These are phyloP conservation scores for Onychorhynchus coronatus DNA, from an alignment of 2,113 vertebrate genomes.

Conservation along the genomic window DNA sequence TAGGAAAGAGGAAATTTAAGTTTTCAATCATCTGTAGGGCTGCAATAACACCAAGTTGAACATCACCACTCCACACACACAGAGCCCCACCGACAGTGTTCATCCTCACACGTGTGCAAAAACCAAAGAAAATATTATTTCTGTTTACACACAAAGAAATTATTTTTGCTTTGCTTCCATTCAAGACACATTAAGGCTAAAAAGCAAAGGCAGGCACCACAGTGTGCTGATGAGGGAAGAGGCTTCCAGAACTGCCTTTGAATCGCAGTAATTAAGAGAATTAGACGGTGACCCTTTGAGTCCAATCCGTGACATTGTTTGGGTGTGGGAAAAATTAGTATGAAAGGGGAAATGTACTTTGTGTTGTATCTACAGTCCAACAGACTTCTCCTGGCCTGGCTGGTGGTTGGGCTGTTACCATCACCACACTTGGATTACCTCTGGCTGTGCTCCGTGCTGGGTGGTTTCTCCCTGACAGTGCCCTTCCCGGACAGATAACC, in stretches of 20 bases:
- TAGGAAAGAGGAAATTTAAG: background rate
- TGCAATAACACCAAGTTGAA: background rate
- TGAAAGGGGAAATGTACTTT: background rate
- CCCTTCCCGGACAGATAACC: background rate
- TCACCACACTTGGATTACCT: rapidly evolving
- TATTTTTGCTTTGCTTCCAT: background rate
- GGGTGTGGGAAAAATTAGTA: background rate
- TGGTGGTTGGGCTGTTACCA: background rate
- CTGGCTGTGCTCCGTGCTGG: rapidly evolving
- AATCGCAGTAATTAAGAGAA: background rate
- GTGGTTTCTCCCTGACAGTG: background rate
- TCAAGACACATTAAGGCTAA: background rate
- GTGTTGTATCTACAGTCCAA: background rate
- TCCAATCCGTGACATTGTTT: rapidly evolving
- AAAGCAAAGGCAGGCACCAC: background rate
- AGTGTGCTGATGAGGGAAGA: background rate
- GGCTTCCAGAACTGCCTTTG: background rate
- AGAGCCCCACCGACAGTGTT: background rate
- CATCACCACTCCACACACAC: background rate
- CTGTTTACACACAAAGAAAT: background rate
- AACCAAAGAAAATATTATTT: background rate
- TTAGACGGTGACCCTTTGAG: background rate
- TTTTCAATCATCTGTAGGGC: background rate
- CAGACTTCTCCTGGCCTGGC: background rate
- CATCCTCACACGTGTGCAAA: background rate